Conservation (phyloP, 1,140 invertebrate species). For the Drosophila murphyi region DNA sequence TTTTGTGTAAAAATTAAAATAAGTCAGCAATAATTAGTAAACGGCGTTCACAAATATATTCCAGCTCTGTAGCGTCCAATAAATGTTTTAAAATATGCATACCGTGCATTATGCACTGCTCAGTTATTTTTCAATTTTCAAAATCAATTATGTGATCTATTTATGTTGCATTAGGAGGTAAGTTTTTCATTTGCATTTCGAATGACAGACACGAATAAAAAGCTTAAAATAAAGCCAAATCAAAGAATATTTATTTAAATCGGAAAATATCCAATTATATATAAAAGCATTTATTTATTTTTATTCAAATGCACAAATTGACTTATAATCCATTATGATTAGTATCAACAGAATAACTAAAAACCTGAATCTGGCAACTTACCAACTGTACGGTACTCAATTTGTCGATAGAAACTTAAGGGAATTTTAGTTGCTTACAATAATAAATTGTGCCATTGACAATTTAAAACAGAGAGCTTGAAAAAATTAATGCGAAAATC, state of each 20-base stretch:
- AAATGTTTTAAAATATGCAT: neutral
- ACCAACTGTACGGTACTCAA: constrained; percentile 27
- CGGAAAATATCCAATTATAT: constrained; percentile 5
- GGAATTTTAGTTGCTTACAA: too few relatives aligned
- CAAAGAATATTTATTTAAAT: constrained; percentile 4
- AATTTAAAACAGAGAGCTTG: too few relatives aligned
- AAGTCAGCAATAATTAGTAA: neutral
- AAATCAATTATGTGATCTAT: constrained; percentile 57
- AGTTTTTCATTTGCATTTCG: constrained; percentile 61
- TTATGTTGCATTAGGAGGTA: constrained; percentile 40
- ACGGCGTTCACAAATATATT: neutral
- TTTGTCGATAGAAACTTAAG: neutral
- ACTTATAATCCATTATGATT: neutral
- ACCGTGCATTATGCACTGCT: neutral
- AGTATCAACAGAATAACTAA: constrained; percentile 48
- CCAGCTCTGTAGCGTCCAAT: neutral
- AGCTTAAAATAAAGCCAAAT: neutral
- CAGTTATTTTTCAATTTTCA: constrained; percentile 32
- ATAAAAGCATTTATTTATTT: constrained; percentile 34
- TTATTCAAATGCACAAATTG: constrained; percentile 7
- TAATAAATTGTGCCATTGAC: too few relatives aligned
- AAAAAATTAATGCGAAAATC: constrained; percentile 27
- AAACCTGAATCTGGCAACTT: too few relatives aligned
- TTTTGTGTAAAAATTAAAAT: neutral
- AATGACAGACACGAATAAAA: constrained; percentile 45